A percentile compares a stretch with the other conserved stretches of the same genome.
phyloP scores from a whole-genome alignment of 2,113 vertebrate species.

The Garra rufa region DNA sequence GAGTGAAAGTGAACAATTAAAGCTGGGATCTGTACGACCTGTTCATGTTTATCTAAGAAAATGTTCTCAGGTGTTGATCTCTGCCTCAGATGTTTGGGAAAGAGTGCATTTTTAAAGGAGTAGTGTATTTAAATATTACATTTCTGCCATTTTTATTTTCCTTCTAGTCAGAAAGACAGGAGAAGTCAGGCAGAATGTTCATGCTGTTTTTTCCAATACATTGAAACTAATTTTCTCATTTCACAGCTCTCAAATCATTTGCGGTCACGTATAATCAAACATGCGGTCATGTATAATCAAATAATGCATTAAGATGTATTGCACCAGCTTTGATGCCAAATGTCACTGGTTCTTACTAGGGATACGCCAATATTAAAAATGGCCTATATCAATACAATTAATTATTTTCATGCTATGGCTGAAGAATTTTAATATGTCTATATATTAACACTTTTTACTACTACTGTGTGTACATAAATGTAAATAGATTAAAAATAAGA shows the following conservation, averaged over 20 bases:
- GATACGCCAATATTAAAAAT: not conserved
- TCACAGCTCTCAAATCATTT: not conserved
- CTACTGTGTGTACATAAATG: not conserved
- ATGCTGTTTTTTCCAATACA: not conserved
- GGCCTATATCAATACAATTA: not conserved
- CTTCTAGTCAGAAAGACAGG: not conserved
- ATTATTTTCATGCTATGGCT: not conserved
- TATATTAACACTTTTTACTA: not conserved
- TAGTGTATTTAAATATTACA: no score
- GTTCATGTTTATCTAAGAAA: constrained; percentile 43
- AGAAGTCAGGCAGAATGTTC: not conserved
- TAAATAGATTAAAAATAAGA: not conserved
- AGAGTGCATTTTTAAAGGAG: no score
- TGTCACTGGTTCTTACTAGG: constrained; percentile 14
- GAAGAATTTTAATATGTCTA: not conserved
- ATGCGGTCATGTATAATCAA: not conserved
- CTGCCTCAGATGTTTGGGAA: not conserved
- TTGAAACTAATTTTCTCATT: not conserved
- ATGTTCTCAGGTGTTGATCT: constrained; percentile 53
- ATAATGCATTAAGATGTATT: constrained; percentile 1
- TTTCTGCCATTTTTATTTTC: no score
- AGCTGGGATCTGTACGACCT: constrained; percentile 31
- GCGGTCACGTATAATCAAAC: not conserved
- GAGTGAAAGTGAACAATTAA: constrained; percentile 30
- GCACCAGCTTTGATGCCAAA: constrained; percentile 1